Percentiles rank a stretch among this genome's conserved stretches.
Evolutionary conservation across 2,113 vertebrate genomes (phyloP).

Genomic region (Pogona vitticeps): DNA sequence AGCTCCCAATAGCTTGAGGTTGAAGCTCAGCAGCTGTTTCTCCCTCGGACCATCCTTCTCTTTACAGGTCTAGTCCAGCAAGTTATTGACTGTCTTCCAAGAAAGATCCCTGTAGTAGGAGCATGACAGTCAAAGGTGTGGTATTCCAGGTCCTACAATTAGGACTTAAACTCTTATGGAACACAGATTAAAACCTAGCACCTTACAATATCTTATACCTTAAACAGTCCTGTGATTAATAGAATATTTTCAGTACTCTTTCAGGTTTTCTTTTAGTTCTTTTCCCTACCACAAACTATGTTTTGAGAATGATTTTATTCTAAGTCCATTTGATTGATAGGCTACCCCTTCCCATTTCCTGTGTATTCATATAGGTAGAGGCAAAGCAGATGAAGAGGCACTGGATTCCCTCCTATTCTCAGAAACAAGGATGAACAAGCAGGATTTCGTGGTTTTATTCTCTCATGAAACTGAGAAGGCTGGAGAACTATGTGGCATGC

Average conservation of each 20-base stretch:
- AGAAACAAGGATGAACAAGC: constrained; percentile 20
- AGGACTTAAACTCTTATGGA: not conserved
- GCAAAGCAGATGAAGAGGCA: not conserved
- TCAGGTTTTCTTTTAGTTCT: not conserved
- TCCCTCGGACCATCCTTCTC: not conserved
- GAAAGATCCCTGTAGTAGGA: not conserved
- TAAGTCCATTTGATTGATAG: not conserved
- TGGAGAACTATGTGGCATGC: constrained; percentile 1
- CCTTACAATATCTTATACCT: not conserved
- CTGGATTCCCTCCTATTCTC: constrained; percentile 1
- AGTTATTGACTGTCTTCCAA: not conserved
- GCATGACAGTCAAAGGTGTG: not conserved
- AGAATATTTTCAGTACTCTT: not conserved
- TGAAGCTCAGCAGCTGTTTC: not conserved
- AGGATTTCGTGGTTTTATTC: constrained; percentile 25
- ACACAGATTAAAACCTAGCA: not conserved
- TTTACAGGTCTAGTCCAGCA: not conserved
- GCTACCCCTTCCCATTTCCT: not conserved
- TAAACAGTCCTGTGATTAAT: not conserved
- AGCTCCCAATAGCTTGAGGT: too few species aligned
- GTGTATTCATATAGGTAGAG: not conserved
- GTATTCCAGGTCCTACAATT: too few species aligned
- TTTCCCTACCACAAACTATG: not conserved
- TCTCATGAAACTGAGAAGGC: constrained; percentile 23
- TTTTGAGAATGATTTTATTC: not conserved